Percentiles rank a stretch among this genome's conserved stretches.
phyloP scores from a whole-genome alignment of 2,888 invertebrate genomes.

The Cheilosia pagana region DNA sequence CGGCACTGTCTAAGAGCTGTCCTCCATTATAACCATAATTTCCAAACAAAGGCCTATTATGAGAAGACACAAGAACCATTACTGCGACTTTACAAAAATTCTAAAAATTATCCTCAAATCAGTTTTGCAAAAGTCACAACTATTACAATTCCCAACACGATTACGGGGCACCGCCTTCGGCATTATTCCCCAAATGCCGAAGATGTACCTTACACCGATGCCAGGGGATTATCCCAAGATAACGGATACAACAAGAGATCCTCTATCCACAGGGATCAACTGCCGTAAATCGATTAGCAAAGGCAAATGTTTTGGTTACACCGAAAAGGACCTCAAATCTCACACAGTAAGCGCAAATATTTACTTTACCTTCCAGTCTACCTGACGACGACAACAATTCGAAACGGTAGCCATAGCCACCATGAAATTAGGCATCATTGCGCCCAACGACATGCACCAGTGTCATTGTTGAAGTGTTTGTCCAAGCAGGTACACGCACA shows the following conservation, averaged over 20 bases:
- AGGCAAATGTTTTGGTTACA: conserved; percentile 58
- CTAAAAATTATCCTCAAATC: neutral
- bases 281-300: conserved; percentile 65
- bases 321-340: conserved; percentile 5
- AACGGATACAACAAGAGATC: conserved; percentile 21
- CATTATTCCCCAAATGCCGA: neutral
- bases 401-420: conserved; percentile 66
- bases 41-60: conserved; percentile 7
- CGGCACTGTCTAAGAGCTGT: too few relatives aligned
- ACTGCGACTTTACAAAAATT: neutral
- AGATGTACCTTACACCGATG: conserved; percentile 48
- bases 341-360: conserved; percentile 43
- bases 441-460: neutral
- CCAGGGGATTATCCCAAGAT: conserved; percentile 50
- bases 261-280: conserved; percentile 27
- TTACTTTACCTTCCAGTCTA: conserved; percentile 27
- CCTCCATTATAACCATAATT: conserved; percentile 14
- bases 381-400: conserved; percentile 48
- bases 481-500: neutral
- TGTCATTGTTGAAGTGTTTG: conserved; percentile 3
- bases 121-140: conserved; percentile 20
- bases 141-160: conserved; percentile 24
- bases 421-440: conserved; percentile 52
- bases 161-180: conserved; percentile 23
- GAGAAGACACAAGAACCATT: neutral